Conservation (phyloP, 2,888 invertebrate genomes). For the Melinaea marsaeus region DNA sequence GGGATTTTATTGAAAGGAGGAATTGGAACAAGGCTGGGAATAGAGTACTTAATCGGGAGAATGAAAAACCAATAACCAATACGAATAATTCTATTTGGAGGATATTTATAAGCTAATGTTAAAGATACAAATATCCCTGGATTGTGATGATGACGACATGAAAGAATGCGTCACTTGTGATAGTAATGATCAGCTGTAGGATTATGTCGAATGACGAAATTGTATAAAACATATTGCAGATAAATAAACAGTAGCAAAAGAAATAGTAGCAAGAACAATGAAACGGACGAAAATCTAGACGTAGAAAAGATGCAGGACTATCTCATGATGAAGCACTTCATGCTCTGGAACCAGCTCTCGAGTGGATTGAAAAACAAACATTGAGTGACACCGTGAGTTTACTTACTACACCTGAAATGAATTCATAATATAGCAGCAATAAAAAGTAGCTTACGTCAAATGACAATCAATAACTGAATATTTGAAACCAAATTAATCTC, state of each 20-base stretch:
- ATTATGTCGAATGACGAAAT: no score
- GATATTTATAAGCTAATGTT: no score
- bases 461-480: neutral
- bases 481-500: neutral
- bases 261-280: slow-evolving; percentile 8
- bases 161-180: no score
- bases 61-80: no score
- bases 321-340: slow-evolving; percentile 33
- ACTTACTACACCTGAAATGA: slow-evolving; percentile 31
- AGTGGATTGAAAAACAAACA: slow-evolving; percentile 32
- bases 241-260: neutral
- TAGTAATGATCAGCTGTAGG: no score
- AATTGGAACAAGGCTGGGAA: no score
- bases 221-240: neutral
- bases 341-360: slow-evolving; percentile 31
- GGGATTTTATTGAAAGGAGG: no score
- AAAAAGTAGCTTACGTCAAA: slow-evolving; percentile 15
- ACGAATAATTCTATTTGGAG: no score
- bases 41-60: no score
- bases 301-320: slow-evolving; percentile 27
- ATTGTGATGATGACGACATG: no score
- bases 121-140: no score
- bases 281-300: slow-evolving; percentile 25
- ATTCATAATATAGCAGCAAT: slow-evolving; percentile 26
- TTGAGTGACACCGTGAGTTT: slow-evolving; percentile 30